phyloP scores from a whole-genome alignment of 1,140 invertebrate species.

The Ceratina australensis region DNA sequence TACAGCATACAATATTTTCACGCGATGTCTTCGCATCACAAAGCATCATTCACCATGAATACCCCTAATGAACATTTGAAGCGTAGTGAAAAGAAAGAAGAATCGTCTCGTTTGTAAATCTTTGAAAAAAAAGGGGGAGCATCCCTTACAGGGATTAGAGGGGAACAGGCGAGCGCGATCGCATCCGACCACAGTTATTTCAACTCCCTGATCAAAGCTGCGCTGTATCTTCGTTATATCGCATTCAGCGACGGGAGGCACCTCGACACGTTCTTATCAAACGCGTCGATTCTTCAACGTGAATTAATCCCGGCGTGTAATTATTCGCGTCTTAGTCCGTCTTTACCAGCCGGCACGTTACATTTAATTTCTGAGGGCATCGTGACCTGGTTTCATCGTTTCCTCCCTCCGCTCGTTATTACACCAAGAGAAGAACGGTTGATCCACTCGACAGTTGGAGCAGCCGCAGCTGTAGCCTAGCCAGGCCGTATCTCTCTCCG shows the following conservation, averaged over 20 bases:
- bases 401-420: conserved; percentile 43
- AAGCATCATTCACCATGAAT: neutral
- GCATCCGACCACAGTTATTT: neutral
- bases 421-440: conserved; percentile 41
- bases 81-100: neutral
- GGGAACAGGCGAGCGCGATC: too few species aligned
- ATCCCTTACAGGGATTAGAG: neutral
- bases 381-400: conserved; percentile 41
- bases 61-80: neutral
- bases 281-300: conserved; percentile 15
- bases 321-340: conserved; percentile 29
- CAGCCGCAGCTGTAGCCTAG: conserved; percentile 58
- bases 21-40: too few species aligned
- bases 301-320: conserved; percentile 49
- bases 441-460: conserved; percentile 54
- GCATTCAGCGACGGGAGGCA: neutral
- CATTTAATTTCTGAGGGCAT: conserved; percentile 61
- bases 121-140: too few species aligned
- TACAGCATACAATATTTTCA: too few species aligned
- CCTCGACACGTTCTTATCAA: neutral
- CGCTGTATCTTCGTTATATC: conserved; percentile 10
- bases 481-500: conserved; percentile 39
- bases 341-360: conserved; percentile 52
- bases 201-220: neutral
- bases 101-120: conserved; percentile 18